Evolutionary conservation across 2,113 vertebrate species (phyloP), one percentile per base, ranked within the genome.

Genomic region (Cervus canadensis): DNA sequence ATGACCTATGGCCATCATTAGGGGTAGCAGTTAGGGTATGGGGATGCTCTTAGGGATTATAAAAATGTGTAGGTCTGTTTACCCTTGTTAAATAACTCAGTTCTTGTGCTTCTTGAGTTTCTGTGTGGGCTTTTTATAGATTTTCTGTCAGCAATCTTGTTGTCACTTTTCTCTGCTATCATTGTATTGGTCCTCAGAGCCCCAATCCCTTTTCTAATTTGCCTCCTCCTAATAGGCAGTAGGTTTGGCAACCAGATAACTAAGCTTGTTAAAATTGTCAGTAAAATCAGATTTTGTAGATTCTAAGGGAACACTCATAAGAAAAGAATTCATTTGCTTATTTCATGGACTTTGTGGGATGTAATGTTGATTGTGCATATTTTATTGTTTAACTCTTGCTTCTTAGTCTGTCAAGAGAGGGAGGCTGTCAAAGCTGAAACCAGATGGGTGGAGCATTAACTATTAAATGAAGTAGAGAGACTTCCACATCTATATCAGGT

Each of bases 221-320:
- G 48, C 33, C 52, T 4, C 59, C 95, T 71, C 28, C 36, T 89
- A 91, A 94, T 56, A 87, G 64, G 62, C 81, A 79, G 7, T 85
- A 48, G 6, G 48, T 89, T 95, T 88, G 23, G 26, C 36, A 71
- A 78, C 19, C 14, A 71, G 33, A 50, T 56, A 64, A 84, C 30
- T 71, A 71, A 71, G 36, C 28, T 85, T 87, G n/a, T 90, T 95
- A 88, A 92, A 95, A 94, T 1, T 76, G 14, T 85, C 81, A 76
- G 57, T n/a, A 74, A 96, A 95, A 86, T 84, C 40, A 97, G n/a
- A 95, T 89, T 89, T 71, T 52, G 16, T 52, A 87, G 43, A 2
- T 43, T 94, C n/a, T 79, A 85, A 87, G 52, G n/a, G 15, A 52
- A 86, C 2, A 28, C 3, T 84, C 15, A 5, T 33, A 36, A 54